Conservation (phyloP, 2,888 invertebrate genomes). For the Metellina segmentata region DNA sequence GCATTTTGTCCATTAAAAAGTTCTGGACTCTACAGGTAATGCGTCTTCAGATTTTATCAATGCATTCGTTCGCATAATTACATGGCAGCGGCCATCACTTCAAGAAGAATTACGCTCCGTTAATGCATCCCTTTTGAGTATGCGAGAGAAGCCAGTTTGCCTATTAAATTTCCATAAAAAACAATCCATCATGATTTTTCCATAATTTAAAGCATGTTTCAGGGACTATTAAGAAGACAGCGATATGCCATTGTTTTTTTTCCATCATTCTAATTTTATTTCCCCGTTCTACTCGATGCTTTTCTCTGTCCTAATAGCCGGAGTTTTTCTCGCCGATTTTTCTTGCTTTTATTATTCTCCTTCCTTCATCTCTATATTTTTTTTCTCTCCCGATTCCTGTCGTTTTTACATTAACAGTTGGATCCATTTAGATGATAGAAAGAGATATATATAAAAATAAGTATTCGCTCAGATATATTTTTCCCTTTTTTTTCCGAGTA, state of each 20-base stretch:
- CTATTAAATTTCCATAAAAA: conserved; percentile 33
- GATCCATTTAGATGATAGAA: conserved; percentile 71
- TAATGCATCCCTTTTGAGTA: not conserved
- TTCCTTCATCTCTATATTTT: conserved; percentile 5
- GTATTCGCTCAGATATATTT: conserved; percentile 14
- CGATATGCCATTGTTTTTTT: conserved; percentile 28
- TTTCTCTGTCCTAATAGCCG: too few species aligned
- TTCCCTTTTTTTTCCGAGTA: conserved; percentile 35
- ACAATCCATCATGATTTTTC: conserved; percentile 18
- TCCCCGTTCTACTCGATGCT: not conserved
- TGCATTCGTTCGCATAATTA: not conserved
- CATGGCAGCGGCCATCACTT: not conserved
- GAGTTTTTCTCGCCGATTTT: too few species aligned
- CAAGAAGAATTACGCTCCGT: not conserved
- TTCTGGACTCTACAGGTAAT: not conserved
- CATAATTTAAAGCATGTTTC: conserved; percentile 37
- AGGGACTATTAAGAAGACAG: conserved; percentile 44
- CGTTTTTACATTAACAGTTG: conserved; percentile 58
- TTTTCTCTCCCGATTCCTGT: conserved; percentile 11
- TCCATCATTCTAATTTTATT: not conserved
- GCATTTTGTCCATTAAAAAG: not conserved
- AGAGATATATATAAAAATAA: conserved; percentile 57
- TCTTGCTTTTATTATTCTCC: not conserved
- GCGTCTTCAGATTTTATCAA: not conserved
- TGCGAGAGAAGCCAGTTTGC: not conserved